Base-by-base conservation (phyloP, 2,113 vertebrate species). In the Trogon melanurus region DNA sequence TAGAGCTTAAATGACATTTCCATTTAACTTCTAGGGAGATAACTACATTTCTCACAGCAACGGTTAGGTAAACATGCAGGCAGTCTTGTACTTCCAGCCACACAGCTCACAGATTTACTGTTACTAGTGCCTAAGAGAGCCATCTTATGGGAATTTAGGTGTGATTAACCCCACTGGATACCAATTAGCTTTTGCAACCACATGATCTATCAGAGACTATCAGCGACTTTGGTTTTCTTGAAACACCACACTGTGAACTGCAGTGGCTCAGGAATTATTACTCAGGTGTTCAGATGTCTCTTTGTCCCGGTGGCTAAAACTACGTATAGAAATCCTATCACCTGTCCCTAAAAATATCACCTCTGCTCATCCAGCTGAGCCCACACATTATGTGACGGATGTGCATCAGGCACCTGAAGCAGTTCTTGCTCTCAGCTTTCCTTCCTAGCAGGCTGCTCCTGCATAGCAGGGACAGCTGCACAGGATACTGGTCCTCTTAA, bases 81-180 rank as follows among this genome's bases (percentile, higher is more conserved):
- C 50, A 91, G 41, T 30, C 50, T 41, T 18, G 50, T 61, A 34
- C 72, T 66, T 11, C 29, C 71, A 91, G 81, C 38, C 51, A 54
- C n/a, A 66, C 25, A 88, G 66, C 78, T 82, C 66, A 44, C 50
- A 65, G 66, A 45, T 85, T 60, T 54, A 12, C 41, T 83, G 18
- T 74, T 89, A 21, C 41, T 80, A 54, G 82, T 41, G 64, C 82
- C 85, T 62, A 70, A 36, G 79, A 88, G 75, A 88, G 54, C 6
- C 58, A 76, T 79, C 22, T 73, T 45, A 45, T 1, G 32, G 62
- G 62, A 83, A 87, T 66, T 93, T n/a, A 94, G 75, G 36, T 66
- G 91, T 74, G 75, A 94, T 96, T 96, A 95, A 92, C 88, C 72
- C 72, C 60, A 70, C 67, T 93, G 91, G 95, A 92, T 90, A 69